These are phyloP conservation scores for Drosophila repletoides DNA, from an alignment of 1,140 invertebrate genomes.

Conservation along the genomic window DNA sequence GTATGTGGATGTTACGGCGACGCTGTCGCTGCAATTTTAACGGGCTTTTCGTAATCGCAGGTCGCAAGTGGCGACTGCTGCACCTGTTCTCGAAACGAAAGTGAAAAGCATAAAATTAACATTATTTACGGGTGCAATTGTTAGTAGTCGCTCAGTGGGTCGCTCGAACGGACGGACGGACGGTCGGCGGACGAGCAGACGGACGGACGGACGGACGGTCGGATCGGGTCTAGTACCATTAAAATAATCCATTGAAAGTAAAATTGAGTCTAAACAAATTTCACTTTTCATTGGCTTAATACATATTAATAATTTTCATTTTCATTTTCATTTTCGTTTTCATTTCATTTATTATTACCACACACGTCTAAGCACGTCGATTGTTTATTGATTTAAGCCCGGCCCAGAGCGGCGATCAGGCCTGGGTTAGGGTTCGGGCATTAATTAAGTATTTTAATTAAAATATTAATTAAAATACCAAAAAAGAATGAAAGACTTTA, in stretches of 20 bases:
- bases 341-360: constrained; percentile 11
- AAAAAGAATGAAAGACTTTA: no score
- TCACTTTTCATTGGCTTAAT: constrained; percentile 66
- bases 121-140: constrained; percentile 53
- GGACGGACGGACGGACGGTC: no score
- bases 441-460: no score
- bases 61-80: constrained; percentile 25
- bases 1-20: constrained; percentile 17
- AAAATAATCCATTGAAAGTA: constrained; percentile 66
- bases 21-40: constrained; percentile 54
- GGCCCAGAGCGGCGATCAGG: no score
- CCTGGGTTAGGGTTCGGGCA: no score
- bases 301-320: constrained; percentile 61
- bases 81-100: constrained; percentile 74
- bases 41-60: constrained; percentile 66
- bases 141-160: neutral
- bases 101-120: constrained; percentile 70
- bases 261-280: constrained; percentile 52
- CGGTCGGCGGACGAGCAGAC: no score
- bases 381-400: constrained; percentile 54
- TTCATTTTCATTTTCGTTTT: no score
- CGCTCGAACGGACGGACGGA: no score
- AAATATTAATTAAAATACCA: no score
- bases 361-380: constrained; percentile 6
- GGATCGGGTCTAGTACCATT: no score